Conservation (phyloP, 2,797 vertebrate species). For the Chromobotia macracanthus region DNA sequence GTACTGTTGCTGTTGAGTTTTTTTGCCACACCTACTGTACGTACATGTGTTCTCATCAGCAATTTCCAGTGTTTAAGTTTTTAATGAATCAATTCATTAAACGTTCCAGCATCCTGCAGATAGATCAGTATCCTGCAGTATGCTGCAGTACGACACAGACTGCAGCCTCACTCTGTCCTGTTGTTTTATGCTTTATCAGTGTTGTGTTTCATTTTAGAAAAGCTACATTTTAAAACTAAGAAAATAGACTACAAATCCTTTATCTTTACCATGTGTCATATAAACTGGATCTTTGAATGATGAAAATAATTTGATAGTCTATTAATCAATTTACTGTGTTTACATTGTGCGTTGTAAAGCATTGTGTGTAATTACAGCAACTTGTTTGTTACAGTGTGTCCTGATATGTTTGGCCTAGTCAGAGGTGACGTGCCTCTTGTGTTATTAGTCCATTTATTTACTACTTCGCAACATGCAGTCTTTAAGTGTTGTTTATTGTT, state of each 20-base stretch:
- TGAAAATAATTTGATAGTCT: neutral
- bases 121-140: no score
- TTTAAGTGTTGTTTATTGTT: constrained; percentile 60
- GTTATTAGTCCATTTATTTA: constrained; percentile 52
- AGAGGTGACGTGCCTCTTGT: constrained; percentile 76
- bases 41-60: neutral
- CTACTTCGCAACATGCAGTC: constrained; percentile 50
- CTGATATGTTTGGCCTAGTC: neutral
- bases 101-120: no score
- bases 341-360: neutral
- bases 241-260: neutral
- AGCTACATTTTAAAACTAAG: neutral
- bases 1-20: constrained; percentile 64
- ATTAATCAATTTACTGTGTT: neutral
- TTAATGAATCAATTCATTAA: no score
- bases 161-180: no score
- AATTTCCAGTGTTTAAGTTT: no score
- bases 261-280: neutral
- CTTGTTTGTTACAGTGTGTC: neutral
- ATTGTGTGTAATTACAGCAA: neutral
- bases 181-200: no score
- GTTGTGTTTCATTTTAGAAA: no score
- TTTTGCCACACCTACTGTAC: neutral
- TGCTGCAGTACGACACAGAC: no score
- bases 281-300: constrained; percentile 1